Evolutionary conservation across 2,888 invertebrate species (phyloP), one percentile per base, ranked within the genome.

Genomic region (Oscheius myriophilus): DNA sequence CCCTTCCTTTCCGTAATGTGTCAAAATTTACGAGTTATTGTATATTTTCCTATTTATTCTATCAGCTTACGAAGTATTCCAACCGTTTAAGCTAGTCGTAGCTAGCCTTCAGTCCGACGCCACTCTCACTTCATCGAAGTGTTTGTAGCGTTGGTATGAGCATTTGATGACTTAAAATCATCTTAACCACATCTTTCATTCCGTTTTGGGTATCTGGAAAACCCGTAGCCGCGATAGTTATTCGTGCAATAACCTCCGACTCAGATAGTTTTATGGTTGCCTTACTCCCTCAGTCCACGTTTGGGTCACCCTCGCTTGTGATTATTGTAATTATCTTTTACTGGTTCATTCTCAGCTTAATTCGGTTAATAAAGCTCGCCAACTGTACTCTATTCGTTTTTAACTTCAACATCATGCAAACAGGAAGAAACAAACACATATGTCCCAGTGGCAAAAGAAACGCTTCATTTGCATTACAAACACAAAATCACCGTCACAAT

Each of bases 111-210:
- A 11, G 61, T 61, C 61, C 49, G 49, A 33, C 61, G 26, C 33
- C 33, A 61, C 49, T 16, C 26, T 39, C 61, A 61, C 61, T 23
- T 61, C 61, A 16, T n/a, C 12, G 61, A 61, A 14, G 61, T 61
- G 49, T 21, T 26, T 49, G 49, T 61, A 25, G 46, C 49, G 61
- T 49, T 46, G 49, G 61, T 49, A 61, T 61, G 61, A 61, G 61
- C 61, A 25, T n/a, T 33, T 61, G 61, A 61, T 61, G 61, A 61
- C 61, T 61, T 61, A 61, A 61, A 26, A 26, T 26, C 25, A 33
- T 46, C 61, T 61, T 61, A 61, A 61, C 49, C 49, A 3, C 49
- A 16, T 61, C 61, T 61, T 61, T 61, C 61, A 61, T 26, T 49
- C 33, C 33, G 33, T 59, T 42, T 61, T 46, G 49, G 46, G 61